A percentile compares a stretch with the other conserved stretches of the same genome.
Evolutionary conservation across 2,797 vertebrate genomes (phyloP).

Genomic region (Gastrophryne carolinensis): DNA sequence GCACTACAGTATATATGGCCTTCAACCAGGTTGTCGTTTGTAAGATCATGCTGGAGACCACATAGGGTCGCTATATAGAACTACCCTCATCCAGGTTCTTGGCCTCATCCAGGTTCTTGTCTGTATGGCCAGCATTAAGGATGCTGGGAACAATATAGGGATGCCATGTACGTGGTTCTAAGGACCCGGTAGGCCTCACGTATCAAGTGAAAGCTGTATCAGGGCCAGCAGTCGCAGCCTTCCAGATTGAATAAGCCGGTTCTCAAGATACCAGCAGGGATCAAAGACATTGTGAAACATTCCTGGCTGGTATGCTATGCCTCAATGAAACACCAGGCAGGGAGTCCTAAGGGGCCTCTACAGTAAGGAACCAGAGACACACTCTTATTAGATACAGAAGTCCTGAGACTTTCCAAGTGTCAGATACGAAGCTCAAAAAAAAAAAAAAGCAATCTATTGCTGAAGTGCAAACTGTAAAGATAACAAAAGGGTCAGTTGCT

Average conservation of each 20-base stretch:
- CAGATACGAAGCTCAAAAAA: too few relatives aligned
- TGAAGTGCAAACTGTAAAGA: too few relatives aligned
- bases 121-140: too few relatives aligned
- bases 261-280: slow-evolving; percentile 56
- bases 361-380: neutral
- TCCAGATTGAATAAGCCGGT: neutral
- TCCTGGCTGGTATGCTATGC: slow-evolving; percentile 52
- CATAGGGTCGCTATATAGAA: too few relatives aligned
- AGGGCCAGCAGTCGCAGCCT: neutral
- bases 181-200: neutral
- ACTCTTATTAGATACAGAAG: neutral
- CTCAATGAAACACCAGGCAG: slow-evolving; percentile 53
- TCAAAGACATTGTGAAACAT: slow-evolving; percentile 58
- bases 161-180: neutral
- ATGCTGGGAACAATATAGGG: neutral
- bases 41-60: too few relatives aligned
- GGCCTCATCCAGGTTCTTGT: too few relatives aligned
- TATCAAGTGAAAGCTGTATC: neutral
- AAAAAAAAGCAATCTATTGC: too few relatives aligned
- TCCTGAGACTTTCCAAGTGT: too few relatives aligned
- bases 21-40: too few relatives aligned
- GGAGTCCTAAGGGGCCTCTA: slow-evolving; percentile 10
- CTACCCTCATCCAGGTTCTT: too few relatives aligned
- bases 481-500: too few relatives aligned
- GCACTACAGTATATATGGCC: too few relatives aligned